Base-by-base conservation (phyloP, 2,113 vertebrate species). In the Pluvialis apricaria region DNA sequence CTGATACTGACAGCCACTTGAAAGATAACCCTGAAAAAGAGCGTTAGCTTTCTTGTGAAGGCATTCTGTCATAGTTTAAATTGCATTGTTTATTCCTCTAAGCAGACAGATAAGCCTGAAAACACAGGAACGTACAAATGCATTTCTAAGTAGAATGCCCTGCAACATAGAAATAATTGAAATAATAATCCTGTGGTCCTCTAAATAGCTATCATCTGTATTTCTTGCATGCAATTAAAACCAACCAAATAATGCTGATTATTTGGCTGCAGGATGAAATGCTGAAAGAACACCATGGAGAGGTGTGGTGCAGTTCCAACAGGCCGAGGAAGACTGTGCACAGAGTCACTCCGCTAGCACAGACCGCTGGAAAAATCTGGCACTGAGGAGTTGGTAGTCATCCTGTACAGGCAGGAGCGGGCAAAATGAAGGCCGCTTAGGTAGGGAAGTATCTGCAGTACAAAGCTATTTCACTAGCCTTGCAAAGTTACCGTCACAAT, bases 1-100 rank as follows among this genome's bases (percentile, higher is more conserved):
- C 78, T 93, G 92, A 68, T 54, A 54, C 54, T 69, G 89, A 92
- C 87, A 96, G 73, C 32, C 57, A 83, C 69, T 91, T 86, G 84
- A 94, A 96, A 91, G 40, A 89, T 44, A 82, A 80, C 49, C 84
- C 84, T 80, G 54, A 76, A 89, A 61, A 86, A 70, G 31, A 65
- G 47, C 7, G 4, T 36, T 28, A 57, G 44, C 61, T 80, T 78
- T 61, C 78, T 80, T 54, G 29, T 32, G 87, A 85, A 94, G 75
- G 36, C 34, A 64, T 88, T 57, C 85, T 90, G 66, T 80, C 93
- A 22, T 54, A 69, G 81, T 91, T 95, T 55, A 47, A 76, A 85
- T 61, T 26, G 44, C 58, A 32, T 29, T 76, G 61, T 91, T 94
- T 94, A 61, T 72, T 91, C 58, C 47, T 79, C 51, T 86, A 36